These are phyloP conservation scores for Gavia stellata DNA, from an alignment of 2,113 vertebrate species.

Conservation along the genomic window DNA sequence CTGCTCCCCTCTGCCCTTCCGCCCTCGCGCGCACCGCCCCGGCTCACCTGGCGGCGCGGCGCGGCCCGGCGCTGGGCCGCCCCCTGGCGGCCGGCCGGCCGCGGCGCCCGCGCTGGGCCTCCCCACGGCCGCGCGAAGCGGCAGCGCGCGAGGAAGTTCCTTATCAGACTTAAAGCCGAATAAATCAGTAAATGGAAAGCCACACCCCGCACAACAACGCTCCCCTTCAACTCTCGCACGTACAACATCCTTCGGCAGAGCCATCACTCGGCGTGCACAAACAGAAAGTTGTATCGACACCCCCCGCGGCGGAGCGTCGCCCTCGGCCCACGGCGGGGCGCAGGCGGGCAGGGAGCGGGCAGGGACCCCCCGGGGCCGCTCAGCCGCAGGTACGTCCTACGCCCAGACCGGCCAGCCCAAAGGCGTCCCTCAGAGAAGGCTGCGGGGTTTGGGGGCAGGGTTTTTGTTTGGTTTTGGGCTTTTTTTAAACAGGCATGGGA, in stretches of 20 bases:
- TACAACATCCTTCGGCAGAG: background rate
- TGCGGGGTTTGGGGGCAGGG: too few species aligned
- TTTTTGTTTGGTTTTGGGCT: background rate
- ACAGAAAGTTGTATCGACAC: too few species aligned
- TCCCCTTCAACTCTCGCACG: background rate
- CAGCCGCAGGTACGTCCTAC: fast-evolving
- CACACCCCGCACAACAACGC: too few species aligned
- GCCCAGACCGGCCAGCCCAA: fast-evolving
- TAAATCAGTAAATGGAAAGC: background rate
- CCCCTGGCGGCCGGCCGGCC: background rate
- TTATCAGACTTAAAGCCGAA: too few species aligned
- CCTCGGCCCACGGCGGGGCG: too few species aligned
- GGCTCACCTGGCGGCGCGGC: background rate
- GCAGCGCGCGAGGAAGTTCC: background rate
- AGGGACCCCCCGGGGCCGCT: too few species aligned
- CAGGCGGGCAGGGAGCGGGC: too few species aligned
- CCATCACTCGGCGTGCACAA: fast-evolving
- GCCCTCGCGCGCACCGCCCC: too few species aligned
- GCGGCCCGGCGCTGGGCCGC: background rate
- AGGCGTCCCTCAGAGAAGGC: background rate
- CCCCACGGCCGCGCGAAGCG: fast-evolving
- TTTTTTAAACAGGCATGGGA: background rate
- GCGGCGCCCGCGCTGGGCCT: too few species aligned
- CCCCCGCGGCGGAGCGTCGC: fast-evolving
- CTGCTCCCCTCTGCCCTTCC: fast-evolving